Base-by-base conservation (phyloP, 2,888 invertebrate species). In the Keiferia lycopersicella region DNA sequence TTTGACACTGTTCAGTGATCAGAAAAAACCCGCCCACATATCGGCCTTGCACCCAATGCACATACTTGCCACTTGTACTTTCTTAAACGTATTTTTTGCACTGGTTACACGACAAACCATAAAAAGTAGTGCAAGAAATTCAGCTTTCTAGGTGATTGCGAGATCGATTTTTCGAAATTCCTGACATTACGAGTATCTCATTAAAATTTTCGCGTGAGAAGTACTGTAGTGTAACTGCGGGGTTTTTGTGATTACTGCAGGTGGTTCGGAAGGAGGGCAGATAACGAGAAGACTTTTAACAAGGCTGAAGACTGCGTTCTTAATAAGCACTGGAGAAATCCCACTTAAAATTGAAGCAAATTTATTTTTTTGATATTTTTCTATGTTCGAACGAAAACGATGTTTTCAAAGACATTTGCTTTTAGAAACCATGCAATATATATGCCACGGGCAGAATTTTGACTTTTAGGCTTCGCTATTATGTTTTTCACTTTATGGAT, bases 31-130 rank as follows among this genome's bases (percentile, higher is more conserved):
- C 72, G 68, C 74, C 77, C 74, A 76, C 79, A 72, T 30, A 63
- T 60, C 69, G 76, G 66, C 81, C 80, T 81, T 81, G 80, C 64
- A 69, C 76, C 75, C 77, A 79, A 76, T 78, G 77, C 76, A 76
- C 67, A 22, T 59, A 14, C 22, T 14, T 22, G 50, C 18, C 22
- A 53, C 14, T 70, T 70, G 66, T 73, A 70, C 50, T 69, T 74
- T 74, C 74, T 73, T 75, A 70, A 73, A 67, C 63, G 66, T 62
- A 68, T 60, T 60, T 60, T 50, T 61, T 50, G 50, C 61, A 50
- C 41, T 12, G 22, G 66, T 58, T 61, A 65, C 67, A 66, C 64
- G 61, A 58, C 64, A 62, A 14, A 2, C 30, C 61, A 60, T 50
- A 61, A 61, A 61, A 61, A 50, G 61, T 61, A 50, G 61, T 34